Percentiles rank a stretch among this genome's conserved stretches.
Conservation (phyloP, 2,113 vertebrate species). For the Psettodes erumei region DNA sequence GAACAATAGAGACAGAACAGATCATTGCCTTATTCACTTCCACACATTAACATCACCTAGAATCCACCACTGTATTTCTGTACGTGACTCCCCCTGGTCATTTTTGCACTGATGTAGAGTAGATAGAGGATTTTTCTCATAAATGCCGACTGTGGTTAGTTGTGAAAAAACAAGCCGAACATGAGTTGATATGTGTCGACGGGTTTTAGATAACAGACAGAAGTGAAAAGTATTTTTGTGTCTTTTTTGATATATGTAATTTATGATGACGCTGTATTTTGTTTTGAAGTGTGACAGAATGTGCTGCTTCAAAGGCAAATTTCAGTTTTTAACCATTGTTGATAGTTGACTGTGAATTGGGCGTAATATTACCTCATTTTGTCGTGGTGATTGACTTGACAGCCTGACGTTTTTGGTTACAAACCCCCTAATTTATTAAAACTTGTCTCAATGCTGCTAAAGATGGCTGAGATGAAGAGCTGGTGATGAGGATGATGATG, state of each 20-base stretch:
- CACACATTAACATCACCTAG: conserved; percentile 9
- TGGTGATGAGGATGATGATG: neutral
- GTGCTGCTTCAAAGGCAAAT: conserved; percentile 67
- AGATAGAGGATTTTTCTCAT: conserved; percentile 36
- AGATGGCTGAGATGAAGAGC: conserved; percentile 6
- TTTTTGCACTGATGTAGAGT: conserved; percentile 49
- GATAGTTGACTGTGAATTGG: conserved; percentile 37
- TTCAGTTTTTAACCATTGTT: conserved; percentile 44
- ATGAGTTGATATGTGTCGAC: conserved; percentile 10
- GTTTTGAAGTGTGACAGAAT: conserved; percentile 63
- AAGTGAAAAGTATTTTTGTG: conserved; percentile 70
- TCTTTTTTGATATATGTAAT: conserved; percentile 65
- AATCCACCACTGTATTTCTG: conserved; percentile 35
- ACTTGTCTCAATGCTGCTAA: conserved; percentile 40
- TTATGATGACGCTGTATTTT: conserved; percentile 42
- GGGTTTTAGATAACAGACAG: conserved; percentile 60
- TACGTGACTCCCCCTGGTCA: conserved; percentile 3
- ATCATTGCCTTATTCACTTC: conserved; percentile 64
- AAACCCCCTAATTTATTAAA: conserved; percentile 56
- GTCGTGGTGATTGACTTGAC: conserved; percentile 40
- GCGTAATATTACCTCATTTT: conserved; percentile 72
- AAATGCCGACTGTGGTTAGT: conserved; percentile 23
- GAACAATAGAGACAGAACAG: conserved; percentile 15
- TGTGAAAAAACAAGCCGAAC: conserved; percentile 23
- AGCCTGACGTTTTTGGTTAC: conserved; percentile 54